These are phyloP conservation scores for Tachystola acroxantha DNA, from an alignment of 2,888 invertebrate genomes.

Conservation along the genomic window DNA sequence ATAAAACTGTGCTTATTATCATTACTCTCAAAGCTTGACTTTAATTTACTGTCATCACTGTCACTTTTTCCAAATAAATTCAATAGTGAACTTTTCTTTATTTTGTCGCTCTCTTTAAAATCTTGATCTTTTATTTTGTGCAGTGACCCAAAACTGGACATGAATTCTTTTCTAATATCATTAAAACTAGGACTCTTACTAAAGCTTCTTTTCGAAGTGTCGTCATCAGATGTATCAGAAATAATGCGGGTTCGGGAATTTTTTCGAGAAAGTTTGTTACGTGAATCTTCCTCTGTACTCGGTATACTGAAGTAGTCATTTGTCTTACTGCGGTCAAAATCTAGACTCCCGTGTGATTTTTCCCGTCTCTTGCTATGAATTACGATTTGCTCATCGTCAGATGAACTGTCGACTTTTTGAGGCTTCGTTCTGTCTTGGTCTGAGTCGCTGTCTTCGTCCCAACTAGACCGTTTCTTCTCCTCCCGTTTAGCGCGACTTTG, in stretches of 20 bases:
- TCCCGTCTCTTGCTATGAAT: constrained; percentile 67
- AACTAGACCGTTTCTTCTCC: constrained; percentile 93
- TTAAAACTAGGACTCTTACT: constrained; percentile 54
- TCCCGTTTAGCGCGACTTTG: constrained; percentile 92
- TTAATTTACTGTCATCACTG: constrained; percentile 64
- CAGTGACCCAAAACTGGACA: constrained; percentile 60
- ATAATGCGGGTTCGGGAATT: constrained; percentile 85
- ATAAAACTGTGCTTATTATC: constrained; percentile 47
- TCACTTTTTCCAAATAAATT: constrained; percentile 69
- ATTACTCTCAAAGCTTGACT: constrained; percentile 47
- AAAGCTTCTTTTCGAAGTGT: constrained; percentile 72
- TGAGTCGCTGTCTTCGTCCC: constrained; percentile 91
- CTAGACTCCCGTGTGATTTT: constrained; percentile 56
- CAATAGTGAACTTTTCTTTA: constrained; percentile 56
- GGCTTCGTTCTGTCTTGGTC: constrained; percentile 68
- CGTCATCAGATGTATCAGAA: constrained; percentile 88
- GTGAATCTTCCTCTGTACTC: constrained; percentile 68
- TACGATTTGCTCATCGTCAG: constrained; percentile 69
- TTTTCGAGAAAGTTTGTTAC: constrained; percentile 80
- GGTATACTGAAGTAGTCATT: constrained; percentile 69
- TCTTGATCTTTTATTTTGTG: constrained; percentile 36
- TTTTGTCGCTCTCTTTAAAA: constrained; percentile 38
- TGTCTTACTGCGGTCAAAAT: constrained; percentile 62
- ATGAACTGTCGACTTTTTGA: constrained; percentile 69
- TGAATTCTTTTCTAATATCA: constrained; percentile 78